These are phyloP conservation scores for Ladona fulva DNA, from an alignment of 1,140 invertebrate genomes.

Conservation along the genomic window DNA sequence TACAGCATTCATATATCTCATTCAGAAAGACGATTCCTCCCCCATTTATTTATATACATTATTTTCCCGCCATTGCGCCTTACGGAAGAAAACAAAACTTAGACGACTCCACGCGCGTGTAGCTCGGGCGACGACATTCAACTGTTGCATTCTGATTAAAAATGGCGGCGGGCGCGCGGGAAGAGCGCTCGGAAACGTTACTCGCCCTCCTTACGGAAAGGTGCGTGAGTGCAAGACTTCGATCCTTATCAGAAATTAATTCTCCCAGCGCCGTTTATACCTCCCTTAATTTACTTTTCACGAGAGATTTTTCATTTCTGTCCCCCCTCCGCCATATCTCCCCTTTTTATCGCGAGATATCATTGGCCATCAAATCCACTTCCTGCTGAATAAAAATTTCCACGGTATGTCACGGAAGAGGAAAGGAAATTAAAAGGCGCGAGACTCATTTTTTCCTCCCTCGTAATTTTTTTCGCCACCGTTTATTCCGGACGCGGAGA, in stretches of 20 bases:
- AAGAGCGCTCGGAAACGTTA: not conserved
- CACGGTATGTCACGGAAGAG: conserved; percentile 2
- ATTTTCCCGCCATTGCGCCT: too few relatives aligned
- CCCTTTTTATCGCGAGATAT: not conserved
- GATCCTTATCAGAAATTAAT: not conserved
- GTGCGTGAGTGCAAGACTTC: not conserved
- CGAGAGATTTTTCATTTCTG: not conserved
- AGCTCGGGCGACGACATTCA: not conserved
- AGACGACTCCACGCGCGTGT: not conserved
- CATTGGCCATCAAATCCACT: not conserved
- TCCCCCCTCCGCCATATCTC: not conserved
- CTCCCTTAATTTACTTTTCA: conserved; percentile 10
- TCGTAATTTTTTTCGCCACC: too few relatives aligned
- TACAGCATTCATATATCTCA: too few relatives aligned
- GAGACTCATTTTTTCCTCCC: not conserved
- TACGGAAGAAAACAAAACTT: too few relatives aligned
- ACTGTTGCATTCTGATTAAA: not conserved
- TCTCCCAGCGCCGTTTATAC: not conserved
- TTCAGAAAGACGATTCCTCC: too few relatives aligned
- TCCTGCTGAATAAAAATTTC: not conserved
- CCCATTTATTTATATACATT: too few relatives aligned
- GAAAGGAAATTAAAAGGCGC: not conserved
- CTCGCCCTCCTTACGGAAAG: not conserved
- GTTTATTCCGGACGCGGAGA: too few relatives aligned
- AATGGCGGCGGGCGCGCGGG: not conserved